A percentile compares a stretch with the other conserved stretches of the same genome.
phyloP scores from a whole-genome alignment of 37 sponge, comb jelly and placozoan genomes.

The Petrosia ficiformis region DNA sequence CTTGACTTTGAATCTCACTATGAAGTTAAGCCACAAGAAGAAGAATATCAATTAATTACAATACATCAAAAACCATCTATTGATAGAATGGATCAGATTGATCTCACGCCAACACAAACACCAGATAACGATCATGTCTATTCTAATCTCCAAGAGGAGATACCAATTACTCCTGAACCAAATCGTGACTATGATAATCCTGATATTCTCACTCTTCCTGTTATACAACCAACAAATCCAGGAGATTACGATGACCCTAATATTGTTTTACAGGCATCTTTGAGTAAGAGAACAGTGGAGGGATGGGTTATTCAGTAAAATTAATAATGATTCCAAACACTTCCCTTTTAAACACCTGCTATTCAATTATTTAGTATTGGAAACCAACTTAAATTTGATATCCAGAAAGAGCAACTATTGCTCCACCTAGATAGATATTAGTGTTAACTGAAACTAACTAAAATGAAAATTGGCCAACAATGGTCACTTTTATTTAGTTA shows the following conservation, averaged over 20 bases:
- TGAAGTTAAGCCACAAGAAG: background rate
- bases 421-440: too few species aligned
- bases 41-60: conserved; percentile 3
- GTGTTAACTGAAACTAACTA: too few species aligned
- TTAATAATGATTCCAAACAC: too few species aligned
- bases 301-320: too few species aligned
- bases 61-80: background rate
- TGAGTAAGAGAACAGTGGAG: background rate
- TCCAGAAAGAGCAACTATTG: too few species aligned
- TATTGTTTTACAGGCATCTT: background rate
- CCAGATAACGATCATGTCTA: too few species aligned
- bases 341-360: too few species aligned
- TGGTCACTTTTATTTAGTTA: too few species aligned
- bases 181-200: conserved; percentile 17
- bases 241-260: conserved; percentile 36
- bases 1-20: background rate
- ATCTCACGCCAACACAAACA: conserved; percentile 4
- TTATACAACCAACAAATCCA: background rate
- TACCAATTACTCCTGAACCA: background rate
- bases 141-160: background rate
- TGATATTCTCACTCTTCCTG: background rate
- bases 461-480: too few species aligned
- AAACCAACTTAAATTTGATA: too few species aligned
- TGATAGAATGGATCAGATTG: conserved; percentile 6
- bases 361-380: too few species aligned